These are phyloP conservation scores for Crotophaga sulcirostris DNA, from an alignment of 2,113 vertebrate genomes.

Conservation along the genomic window DNA sequence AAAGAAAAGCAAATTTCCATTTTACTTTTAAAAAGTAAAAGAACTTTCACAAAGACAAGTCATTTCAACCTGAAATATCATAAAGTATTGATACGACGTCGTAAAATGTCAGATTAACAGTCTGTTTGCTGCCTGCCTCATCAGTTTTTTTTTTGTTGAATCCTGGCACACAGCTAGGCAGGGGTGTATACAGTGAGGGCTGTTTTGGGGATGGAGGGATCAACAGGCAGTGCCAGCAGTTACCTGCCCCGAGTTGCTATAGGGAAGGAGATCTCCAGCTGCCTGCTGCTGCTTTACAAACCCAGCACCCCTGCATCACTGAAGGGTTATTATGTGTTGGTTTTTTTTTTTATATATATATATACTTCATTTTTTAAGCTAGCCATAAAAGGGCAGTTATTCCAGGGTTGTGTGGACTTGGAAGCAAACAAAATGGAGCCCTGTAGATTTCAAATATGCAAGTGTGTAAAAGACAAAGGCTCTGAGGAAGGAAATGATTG, in stretches of 20 bases:
- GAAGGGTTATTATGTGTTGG: neutral
- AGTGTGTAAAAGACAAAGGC: neutral
- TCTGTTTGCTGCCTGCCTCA: neutral
- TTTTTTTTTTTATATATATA: neutral
- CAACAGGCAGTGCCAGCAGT: neutral
- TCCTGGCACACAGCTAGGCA: neutral
- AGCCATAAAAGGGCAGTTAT: neutral
- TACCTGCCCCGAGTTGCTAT: accelerated
- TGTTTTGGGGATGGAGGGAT: neutral
- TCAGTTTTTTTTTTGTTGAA: neutral
- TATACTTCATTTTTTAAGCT: neutral
- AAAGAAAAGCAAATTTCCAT: conserved; percentile 34
- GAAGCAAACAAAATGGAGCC: conserved; percentile 20
- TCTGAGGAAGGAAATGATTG: neutral
- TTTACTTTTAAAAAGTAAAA: conserved; percentile 26
- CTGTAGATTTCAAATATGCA: neutral
- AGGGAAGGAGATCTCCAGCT: neutral
- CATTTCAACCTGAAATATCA: conserved; percentile 13
- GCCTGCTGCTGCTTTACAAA: neutral
- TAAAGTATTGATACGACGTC: neutral
- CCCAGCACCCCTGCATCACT: neutral
- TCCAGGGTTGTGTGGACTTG: neutral
- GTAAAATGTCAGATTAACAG: conserved; percentile 16
- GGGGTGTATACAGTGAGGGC: accelerated
- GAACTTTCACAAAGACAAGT: conserved; percentile 14